These are phyloP conservation scores for Ommatoiulus sabulosus DNA, from an alignment of 2,888 invertebrate genomes.

Conservation along the genomic window DNA sequence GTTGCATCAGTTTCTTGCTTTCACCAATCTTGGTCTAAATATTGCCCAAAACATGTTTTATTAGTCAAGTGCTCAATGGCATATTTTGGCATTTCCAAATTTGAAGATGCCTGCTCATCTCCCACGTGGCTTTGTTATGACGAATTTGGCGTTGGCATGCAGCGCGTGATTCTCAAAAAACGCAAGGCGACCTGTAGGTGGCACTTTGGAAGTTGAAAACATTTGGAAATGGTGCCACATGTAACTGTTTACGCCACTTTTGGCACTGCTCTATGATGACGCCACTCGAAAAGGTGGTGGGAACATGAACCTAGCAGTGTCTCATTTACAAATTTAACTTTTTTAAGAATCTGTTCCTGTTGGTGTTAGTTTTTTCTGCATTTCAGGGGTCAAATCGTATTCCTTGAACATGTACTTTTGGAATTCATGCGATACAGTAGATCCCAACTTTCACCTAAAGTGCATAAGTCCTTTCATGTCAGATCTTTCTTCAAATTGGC, in stretches of 20 bases:
- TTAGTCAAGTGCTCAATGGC: background rate
- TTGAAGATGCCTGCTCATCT: background rate
- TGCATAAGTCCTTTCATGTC: too few species aligned
- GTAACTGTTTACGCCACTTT: background rate
- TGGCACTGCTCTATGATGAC: background rate
- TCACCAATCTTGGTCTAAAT: too few species aligned
- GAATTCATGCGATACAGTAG: too few species aligned
- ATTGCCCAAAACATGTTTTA: too few species aligned
- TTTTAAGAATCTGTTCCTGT: too few species aligned
- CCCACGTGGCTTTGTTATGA: slow-evolving; percentile 3
- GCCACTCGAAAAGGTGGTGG: background rate
- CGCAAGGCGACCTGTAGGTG: background rate
- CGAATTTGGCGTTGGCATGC: background rate
- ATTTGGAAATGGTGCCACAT: slow-evolving; percentile 21
- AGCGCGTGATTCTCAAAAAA: background rate
- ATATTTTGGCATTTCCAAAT: background rate
- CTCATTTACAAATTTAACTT: too few species aligned
- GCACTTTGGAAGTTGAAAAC: background rate
- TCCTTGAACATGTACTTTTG: too few species aligned
- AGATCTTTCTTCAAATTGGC: too few species aligned
- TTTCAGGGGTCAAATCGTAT: too few species aligned
- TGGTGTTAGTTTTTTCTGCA: too few species aligned
- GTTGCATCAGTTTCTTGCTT: background rate
- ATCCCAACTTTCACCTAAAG: too few species aligned
- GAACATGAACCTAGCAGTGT: too few species aligned